These are phyloP conservation scores for Beris morrisii DNA, from an alignment of 2,888 invertebrate genomes.

Conservation along the genomic window DNA sequence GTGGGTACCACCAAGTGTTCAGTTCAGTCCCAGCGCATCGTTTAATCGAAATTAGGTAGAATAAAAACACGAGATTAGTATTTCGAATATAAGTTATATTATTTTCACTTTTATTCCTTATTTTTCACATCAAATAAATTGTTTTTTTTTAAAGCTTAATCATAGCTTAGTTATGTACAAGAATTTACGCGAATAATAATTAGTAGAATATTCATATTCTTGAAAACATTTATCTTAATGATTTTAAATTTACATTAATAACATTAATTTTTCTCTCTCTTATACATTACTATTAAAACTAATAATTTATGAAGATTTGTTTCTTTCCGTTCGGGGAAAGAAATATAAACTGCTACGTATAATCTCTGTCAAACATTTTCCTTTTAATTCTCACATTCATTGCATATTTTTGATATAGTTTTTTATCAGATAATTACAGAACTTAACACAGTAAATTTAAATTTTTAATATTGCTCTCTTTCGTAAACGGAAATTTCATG, in stretches of 20 bases:
- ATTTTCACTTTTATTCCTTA: slow-evolving; percentile 13
- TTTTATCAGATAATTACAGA: no score
- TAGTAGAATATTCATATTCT: slow-evolving; percentile 2
- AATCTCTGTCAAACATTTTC: no score
- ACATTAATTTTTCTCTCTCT: background rate
- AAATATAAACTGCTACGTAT: background rate
- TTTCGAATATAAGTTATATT: slow-evolving; percentile 26
- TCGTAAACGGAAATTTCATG: no score
- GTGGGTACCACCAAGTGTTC: no score
- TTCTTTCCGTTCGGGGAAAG: background rate
- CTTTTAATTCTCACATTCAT: no score
- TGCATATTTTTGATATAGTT: no score
- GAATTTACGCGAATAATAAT: slow-evolving; percentile 18
- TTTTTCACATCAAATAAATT: slow-evolving; percentile 3
- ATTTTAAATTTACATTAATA: background rate
- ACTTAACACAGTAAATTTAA: no score
- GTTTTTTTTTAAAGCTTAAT: background rate
- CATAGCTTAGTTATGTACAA: slow-evolving; percentile 19
- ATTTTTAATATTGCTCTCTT: no score
- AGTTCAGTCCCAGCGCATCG: no score
- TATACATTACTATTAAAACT: background rate
- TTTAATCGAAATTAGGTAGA: no score
- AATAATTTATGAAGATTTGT: background rate
- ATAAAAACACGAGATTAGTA: no score
- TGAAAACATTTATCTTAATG: background rate